Evolutionary conservation across 2,888 invertebrate species (phyloP).

Genomic region (Cataglyphis cursor): DNA sequence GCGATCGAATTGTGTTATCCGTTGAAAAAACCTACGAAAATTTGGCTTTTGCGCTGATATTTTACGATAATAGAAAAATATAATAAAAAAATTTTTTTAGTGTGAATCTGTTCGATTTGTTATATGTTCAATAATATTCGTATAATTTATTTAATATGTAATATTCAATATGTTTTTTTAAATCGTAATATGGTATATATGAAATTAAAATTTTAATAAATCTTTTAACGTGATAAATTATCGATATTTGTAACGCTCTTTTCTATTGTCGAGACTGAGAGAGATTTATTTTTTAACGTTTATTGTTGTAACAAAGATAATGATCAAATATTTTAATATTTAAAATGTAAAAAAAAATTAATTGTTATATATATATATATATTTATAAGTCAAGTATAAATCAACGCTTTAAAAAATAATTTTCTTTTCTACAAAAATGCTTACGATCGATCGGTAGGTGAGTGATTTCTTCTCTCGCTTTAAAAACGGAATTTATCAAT

Average conservation of each 20-base stretch:
- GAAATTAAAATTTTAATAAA: neutral
- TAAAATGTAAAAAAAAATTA: neutral
- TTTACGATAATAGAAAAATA: neutral
- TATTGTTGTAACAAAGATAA: neutral
- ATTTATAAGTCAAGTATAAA: neutral
- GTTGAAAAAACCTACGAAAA: neutral
- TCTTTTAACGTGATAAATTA: neutral
- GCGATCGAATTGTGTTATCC: neutral
- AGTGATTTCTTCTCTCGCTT: neutral
- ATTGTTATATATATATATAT: neutral
- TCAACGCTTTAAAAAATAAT: neutral
- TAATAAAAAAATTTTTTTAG: neutral
- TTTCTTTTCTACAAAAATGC: neutral
- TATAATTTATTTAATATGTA: neutral
- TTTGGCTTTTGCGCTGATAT: neutral
- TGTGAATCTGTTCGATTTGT: neutral
- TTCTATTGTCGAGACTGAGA: neutral
- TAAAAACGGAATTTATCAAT: slow-evolving; percentile 4
- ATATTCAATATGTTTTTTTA: neutral
- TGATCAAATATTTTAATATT: neutral
- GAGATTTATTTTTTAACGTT: neutral
- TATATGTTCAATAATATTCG: neutral
- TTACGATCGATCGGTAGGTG: slow-evolving; percentile 41
- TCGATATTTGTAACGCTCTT: neutral
- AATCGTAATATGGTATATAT: neutral